Conservation (phyloP, 2,888 invertebrate genomes). For the Watsonalla cultraria region DNA sequence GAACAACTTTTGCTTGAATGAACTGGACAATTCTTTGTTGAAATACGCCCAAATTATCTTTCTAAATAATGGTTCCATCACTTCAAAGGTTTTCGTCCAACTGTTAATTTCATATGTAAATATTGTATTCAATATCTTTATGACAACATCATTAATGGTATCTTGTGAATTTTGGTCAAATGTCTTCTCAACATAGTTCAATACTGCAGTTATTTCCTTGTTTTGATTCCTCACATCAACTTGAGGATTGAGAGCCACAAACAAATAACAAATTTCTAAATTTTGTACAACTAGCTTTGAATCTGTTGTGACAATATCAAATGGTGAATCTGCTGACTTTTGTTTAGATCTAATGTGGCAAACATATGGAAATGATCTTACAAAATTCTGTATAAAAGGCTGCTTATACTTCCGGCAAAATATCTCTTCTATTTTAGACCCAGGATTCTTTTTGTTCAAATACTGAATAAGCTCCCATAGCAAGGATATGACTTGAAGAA, state of each 20-base stretch:
- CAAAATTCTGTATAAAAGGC: constrained; percentile 75
- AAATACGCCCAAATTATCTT: constrained; percentile 62
- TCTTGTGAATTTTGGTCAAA: constrained; percentile 45
- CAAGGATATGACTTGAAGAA: constrained; percentile 80
- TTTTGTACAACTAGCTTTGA: constrained; percentile 55
- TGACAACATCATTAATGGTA: constrained; percentile 37
- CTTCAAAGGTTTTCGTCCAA: constrained; percentile 52
- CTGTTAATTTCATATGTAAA: constrained; percentile 52
- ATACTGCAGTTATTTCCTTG: constrained; percentile 51
- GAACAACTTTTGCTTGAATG: constrained; percentile 59
- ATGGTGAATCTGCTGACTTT: constrained; percentile 23
- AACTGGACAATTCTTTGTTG: constrained; percentile 36
- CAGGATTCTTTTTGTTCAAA: constrained; percentile 48
- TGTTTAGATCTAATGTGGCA: constrained; percentile 59
- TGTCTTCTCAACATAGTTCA: constrained; percentile 74
- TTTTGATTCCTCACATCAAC: constrained; percentile 53
- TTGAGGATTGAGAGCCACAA: constrained; percentile 65
- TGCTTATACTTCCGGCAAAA: constrained; percentile 75
- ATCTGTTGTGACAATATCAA: constrained; percentile 56
- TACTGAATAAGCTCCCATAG: constrained; percentile 71
- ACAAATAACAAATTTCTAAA: constrained; percentile 64
- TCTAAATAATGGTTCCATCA: constrained; percentile 53
- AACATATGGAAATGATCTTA: constrained; percentile 79
- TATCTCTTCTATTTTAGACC: constrained; percentile 60
- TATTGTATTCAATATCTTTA: constrained; percentile 52